These are phyloP conservation scores for Periophthalmus magnuspinnatus DNA, from an alignment of 2,797 vertebrate genomes.

Conservation along the genomic window DNA sequence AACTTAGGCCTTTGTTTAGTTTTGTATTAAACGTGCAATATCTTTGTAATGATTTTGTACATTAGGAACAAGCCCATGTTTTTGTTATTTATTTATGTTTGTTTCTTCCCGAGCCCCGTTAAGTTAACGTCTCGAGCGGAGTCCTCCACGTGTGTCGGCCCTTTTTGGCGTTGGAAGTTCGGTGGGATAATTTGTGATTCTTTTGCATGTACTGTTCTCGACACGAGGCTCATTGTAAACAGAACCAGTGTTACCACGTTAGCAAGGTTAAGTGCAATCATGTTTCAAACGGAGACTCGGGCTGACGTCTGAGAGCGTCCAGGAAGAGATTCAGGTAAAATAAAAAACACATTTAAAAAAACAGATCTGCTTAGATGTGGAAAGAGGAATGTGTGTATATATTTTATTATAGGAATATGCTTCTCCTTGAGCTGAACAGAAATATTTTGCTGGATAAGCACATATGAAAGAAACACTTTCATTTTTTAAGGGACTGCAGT, in stretches of 20 bases:
- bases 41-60: slow-evolving; percentile 73
- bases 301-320: slow-evolving; percentile 80
- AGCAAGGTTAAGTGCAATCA: slow-evolving; percentile 87
- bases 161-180: slow-evolving; percentile 71
- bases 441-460: slow-evolving; percentile 81
- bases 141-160: slow-evolving; percentile 57
- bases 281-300: slow-evolving; percentile 83
- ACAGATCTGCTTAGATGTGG: slow-evolving; percentile 69
- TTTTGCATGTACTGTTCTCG: slow-evolving; percentile 86
- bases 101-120: slow-evolving; percentile 62
- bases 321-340: slow-evolving; percentile 83
- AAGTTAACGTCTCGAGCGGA: slow-evolving; percentile 60
- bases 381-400: slow-evolving; percentile 80
- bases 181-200: slow-evolving; percentile 78
- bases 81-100: slow-evolving; percentile 70
- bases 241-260: slow-evolving; percentile 84
- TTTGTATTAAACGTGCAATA: slow-evolving; percentile 78
- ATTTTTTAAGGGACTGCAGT: slow-evolving; percentile 75
- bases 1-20: slow-evolving; percentile 53
- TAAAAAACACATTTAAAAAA: slow-evolving; percentile 52
- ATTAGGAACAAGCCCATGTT: slow-evolving; percentile 63
- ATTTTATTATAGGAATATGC: slow-evolving; percentile 78
- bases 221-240: slow-evolving; percentile 87
- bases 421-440: slow-evolving; percentile 71
- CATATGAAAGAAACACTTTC: slow-evolving; percentile 73